Conservation (phyloP, 2,888 invertebrate species). For the Margaritifera margaritifera region DNA sequence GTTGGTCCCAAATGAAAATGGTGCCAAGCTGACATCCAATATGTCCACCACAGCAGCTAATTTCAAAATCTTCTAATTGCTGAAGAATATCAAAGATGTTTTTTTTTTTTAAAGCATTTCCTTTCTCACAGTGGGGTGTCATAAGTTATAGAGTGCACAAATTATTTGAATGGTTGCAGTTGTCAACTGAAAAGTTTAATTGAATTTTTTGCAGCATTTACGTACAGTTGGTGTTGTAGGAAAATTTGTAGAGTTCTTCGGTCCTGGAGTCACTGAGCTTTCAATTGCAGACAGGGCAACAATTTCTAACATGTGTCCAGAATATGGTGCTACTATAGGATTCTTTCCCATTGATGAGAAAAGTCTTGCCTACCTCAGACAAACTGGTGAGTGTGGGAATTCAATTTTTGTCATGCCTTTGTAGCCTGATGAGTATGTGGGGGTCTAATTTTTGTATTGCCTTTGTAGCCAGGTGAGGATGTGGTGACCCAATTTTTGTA, state of each 20-base stretch:
- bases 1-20: no score
- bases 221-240: constrained; percentile 96
- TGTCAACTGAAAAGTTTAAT: background rate
- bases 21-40: no score
- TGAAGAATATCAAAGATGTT: no score
- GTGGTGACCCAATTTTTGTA: no score
- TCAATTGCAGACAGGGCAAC: constrained; percentile 98
- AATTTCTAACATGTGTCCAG: constrained; percentile 99
- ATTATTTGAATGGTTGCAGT: background rate
- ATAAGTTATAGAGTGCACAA: no score
- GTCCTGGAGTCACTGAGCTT: constrained; percentile 90
- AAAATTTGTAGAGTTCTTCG: constrained; percentile 99
- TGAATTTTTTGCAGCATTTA: constrained; percentile 79
- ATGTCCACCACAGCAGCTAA: no score
- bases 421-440: background rate
- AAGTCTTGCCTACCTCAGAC: constrained; percentile 87
- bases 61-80: no score
- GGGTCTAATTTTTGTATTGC: no score
- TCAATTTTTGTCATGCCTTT: background rate
- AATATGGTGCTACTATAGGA: constrained; percentile 97
- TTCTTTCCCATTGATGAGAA: constrained; percentile 92
- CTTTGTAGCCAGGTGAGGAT: no score
- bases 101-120: no score
- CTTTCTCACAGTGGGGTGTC: no score
- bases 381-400: constrained; percentile 79